A percentile compares a stretch with the other conserved stretches of the same genome.
Conservation (phyloP, 2,888 invertebrate species). For the Andrena marginata region DNA sequence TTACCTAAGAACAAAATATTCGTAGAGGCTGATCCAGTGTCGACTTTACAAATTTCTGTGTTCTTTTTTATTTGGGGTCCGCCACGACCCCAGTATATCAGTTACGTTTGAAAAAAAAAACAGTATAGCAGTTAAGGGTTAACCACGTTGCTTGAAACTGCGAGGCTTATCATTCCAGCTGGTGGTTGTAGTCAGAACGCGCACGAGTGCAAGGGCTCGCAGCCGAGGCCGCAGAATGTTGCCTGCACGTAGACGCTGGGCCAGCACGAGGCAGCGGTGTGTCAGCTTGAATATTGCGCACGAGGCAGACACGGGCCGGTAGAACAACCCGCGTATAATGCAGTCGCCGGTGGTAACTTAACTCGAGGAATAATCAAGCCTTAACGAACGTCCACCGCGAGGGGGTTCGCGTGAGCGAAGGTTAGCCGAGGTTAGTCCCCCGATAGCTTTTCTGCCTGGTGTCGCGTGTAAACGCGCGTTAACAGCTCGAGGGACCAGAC, state of each 20-base stretch:
- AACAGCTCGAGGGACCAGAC: background rate
- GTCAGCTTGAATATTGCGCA: slow-evolving; percentile 46
- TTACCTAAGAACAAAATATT: no score
- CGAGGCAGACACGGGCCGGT: background rate
- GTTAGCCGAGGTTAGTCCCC: slow-evolving; percentile 71
- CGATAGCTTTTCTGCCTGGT: slow-evolving; percentile 59
- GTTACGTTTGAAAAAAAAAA: no score
- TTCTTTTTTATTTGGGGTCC: no score
- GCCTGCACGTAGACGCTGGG: slow-evolving; percentile 16
- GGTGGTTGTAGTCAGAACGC: slow-evolving; percentile 12
- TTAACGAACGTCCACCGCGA: slow-evolving; percentile 62
- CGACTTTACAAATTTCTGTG: no score
- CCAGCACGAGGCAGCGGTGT: background rate
- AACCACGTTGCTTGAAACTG: slow-evolving; percentile 2
- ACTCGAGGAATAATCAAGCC: slow-evolving; percentile 69
- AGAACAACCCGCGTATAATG: slow-evolving; percentile 62
- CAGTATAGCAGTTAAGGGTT: no score
- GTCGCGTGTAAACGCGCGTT: slow-evolving; percentile 55
- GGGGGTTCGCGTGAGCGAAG: slow-evolving; percentile 49
- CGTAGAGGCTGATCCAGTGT: no score
- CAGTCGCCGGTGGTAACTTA: slow-evolving; percentile 57
- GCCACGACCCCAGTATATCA: no score
- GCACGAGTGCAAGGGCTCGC: background rate
- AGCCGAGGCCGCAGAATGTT: background rate
- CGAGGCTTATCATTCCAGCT: slow-evolving; percentile 60